Evolutionary conservation across 2,888 invertebrate species (phyloP), one percentile per base, ranked within the genome.

Genomic region (Iphiclides podalirius): DNA sequence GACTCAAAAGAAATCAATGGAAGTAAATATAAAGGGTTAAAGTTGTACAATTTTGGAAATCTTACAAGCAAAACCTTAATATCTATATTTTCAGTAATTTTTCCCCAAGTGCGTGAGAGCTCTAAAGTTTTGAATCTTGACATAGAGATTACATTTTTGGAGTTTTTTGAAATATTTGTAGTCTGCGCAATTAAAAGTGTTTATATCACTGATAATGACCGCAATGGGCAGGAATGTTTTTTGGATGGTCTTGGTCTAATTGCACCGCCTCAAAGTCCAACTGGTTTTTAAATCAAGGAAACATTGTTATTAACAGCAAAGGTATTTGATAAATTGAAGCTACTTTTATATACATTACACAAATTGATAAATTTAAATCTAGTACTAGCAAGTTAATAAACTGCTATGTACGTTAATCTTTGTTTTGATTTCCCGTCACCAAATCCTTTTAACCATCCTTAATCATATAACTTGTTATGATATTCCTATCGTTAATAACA

Each of bases 131-230:
- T 89, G 57, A 64, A 90, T 59, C 75, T 91, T 50, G 77, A 90
- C 41, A 82, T 91, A 58, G 70, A 87, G 59, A 64, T 92, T 34
- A 89, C 90, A 0, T 92, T 92, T 69, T 84, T 90, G 20, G 92
- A 92, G 71, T 92, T 92, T 70, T 91, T 91, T 57, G 91, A 92
- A 70, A 84, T 84, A 11, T 74, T 92, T 43, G 53, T 91, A 9
- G 63, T 67, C 1, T 89, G 90, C 57, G 67, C 79, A 1, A 74
- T 81, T 42, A 74, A 80, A 61, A 86, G 84, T 57, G 71, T 82
- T 44, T 62, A 63, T n/a, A 51, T 79, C 0, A 71, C 64, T 44
- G 70, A 77, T 4, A 67, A 72, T 57, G 74, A 77, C 50, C 67
- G 8, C 2, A 2, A 2, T 6, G 3, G 64, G 66, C 64, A 62